These are phyloP conservation scores for Planiliza haematocheilus DNA, from an alignment of 2,113 vertebrate species.

Conservation along the genomic window DNA sequence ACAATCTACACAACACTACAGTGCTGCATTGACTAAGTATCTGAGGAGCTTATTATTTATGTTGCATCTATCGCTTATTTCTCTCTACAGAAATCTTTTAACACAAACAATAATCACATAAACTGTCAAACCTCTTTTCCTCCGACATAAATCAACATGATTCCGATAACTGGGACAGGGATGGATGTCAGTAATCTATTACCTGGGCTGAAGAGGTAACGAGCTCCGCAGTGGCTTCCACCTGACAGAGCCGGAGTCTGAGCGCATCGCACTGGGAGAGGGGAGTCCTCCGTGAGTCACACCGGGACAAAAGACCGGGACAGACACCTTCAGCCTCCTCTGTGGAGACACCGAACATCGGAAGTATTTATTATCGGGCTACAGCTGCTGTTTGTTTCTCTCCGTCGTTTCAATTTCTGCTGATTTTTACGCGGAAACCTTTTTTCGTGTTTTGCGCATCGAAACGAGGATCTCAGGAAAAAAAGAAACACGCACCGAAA, in stretches of 20 bases:
- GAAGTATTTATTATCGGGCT: not conserved
- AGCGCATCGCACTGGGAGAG: constrained; percentile 22
- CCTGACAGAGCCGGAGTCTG: not conserved
- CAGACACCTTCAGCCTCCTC: not conserved
- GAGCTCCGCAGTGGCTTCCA: not conserved
- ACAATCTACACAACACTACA: no score
- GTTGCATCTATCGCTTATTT: no score
- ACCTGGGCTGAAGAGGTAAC: constrained; percentile 18
- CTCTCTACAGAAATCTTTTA: no score
- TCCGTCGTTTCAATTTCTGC: no score
- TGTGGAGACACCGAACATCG: no score
- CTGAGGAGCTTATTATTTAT: no score
- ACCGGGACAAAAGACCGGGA: not conserved
- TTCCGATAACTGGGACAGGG: not conserved
- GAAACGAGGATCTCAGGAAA: not conserved
- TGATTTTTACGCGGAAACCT: not conserved
- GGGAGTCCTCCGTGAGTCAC: constrained; percentile 15
- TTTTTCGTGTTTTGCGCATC: not conserved
- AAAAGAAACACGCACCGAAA: no score
- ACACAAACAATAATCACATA: no score
- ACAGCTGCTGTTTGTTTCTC: not conserved
- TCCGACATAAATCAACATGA: not conserved
- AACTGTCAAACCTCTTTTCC: no score
- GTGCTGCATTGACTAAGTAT: no score
- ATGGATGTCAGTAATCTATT: constrained; percentile 32